Evolutionary conservation across 2,888 invertebrate genomes (phyloP), one percentile per base, ranked within the genome.

Genomic region (Anthrax anthrax): DNA sequence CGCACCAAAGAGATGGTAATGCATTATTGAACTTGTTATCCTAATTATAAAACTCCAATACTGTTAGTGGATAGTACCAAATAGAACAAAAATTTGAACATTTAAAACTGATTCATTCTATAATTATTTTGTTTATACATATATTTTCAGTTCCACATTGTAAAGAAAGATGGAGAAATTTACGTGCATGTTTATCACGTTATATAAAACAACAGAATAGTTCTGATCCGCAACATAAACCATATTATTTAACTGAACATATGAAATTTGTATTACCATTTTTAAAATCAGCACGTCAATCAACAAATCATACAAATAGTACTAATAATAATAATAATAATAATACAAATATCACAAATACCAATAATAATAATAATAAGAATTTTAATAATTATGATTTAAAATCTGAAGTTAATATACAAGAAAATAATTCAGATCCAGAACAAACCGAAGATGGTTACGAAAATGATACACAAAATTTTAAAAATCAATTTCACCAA

Each of bases 81-180:
- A n/a, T n/a, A n/a, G n/a, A n/a, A n/a, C n/a, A n/a, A n/a, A n/a
- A n/a, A n/a, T n/a, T n/a, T n/a, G n/a, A n/a, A n/a, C n/a, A n/a
- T n/a, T n/a, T n/a, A n/a, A n/a, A n/a, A n/a, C n/a, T n/a, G n/a
- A n/a, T n/a, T n/a, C n/a, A n/a, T n/a, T 16, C 23, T 27, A 17
- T 23, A 23, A 23, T 6, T 14, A 5, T 13, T 37, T 43, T 43
- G n/a, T 17, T 9, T 16, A 4, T 40, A 18, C 34, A 37, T 13
- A 17, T 42, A 18, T 43, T 51, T 52, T 18, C 42, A 67, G 67
- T 67, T 6, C 61, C 65, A 37, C 65, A 67, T 52, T 67, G 67
- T 55, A 70, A 69, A 56, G 69, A 70, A 52, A 58, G 69, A 39
- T 70, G 70, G 69, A 57, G 67, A 32, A 70, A 70, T 51, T 53